Base-by-base conservation (phyloP, 2,888 invertebrate species). In the Ectemnius lituratus region DNA sequence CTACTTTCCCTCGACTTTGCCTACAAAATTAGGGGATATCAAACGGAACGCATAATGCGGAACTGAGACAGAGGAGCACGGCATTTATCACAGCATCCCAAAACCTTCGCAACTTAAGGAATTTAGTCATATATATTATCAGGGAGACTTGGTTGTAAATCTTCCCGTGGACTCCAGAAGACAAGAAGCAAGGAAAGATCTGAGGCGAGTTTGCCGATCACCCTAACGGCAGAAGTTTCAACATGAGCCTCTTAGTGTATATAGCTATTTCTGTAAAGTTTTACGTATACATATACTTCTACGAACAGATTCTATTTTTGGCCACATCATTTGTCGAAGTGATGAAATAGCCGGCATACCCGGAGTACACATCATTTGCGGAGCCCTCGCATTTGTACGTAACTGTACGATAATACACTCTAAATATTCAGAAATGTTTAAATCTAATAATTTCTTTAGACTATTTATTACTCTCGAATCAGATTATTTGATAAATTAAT, bases 281-380 rank as follows among this genome's bases (percentile, higher is more conserved):
- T 70, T 72, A 79, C 58, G 58, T 74, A 70, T 67, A 78, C 60
- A 59, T 37, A 37, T 37, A 37, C 63, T 62, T 62, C 62, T 66
- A 62, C 63, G 62, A 59, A 64, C 71, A 67, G 66, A 46, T 47
- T 70, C 69, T 84, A 79, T 83, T 84, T 84, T 69, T 79, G 81
- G 81, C 76, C 62, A 59, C 73, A 47, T 62, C 68, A 45, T 60
- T 67, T 70, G 52, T 28, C 3, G 59, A 57, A 58, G 58, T 49
- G 65, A 20, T 16, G 59, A 58, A 16, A 58, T 46, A 27, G 64
- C 62, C 56, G 13, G 65, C 61, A 46, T 45, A 62, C 27, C 14
- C 18, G 46, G 20, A 47, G 18, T 46, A 58, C 45, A n/a, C 23
- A 62, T 16, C 11, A 37, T 37, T 37, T 37, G 37, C 23, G 23